phyloP scores from a whole-genome alignment of 2,797 vertebrate genomes.

The Tenualosa thibaudeaui region DNA sequence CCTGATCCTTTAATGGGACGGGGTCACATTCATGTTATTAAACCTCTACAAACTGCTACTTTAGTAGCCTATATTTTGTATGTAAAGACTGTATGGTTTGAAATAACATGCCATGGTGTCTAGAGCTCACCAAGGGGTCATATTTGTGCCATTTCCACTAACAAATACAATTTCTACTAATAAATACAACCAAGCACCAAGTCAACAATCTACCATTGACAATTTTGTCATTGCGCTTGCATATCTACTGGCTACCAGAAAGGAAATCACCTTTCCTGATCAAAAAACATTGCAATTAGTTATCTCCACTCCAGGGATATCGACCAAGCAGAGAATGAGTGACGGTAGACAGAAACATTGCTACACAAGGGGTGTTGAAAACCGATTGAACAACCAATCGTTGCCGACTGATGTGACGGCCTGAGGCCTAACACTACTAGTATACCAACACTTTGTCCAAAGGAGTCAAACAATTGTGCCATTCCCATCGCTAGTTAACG shows the following conservation, averaged over 20 bases:
- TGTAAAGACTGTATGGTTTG: not conserved
- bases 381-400: not conserved
- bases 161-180: not conserved
- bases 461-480: not conserved
- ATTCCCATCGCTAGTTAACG: not conserved
- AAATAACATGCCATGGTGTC: not conserved
- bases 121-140: not conserved
- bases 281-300: not conserved
- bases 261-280: not conserved
- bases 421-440: not conserved
- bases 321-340: too few relatives aligned
- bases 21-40: not conserved
- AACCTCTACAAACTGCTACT: not conserved
- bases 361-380: not conserved
- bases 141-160: not conserved
- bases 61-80: not conserved
- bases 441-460: not conserved
- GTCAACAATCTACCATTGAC: not conserved
- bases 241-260: not conserved
- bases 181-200: not conserved
- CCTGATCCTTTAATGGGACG: not conserved
- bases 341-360: not conserved
- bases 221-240: not conserved
- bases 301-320: not conserved
- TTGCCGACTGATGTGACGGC: not conserved